Base-by-base conservation (phyloP, 2,113 vertebrate species). In the Dascyllus trimaculatus region DNA sequence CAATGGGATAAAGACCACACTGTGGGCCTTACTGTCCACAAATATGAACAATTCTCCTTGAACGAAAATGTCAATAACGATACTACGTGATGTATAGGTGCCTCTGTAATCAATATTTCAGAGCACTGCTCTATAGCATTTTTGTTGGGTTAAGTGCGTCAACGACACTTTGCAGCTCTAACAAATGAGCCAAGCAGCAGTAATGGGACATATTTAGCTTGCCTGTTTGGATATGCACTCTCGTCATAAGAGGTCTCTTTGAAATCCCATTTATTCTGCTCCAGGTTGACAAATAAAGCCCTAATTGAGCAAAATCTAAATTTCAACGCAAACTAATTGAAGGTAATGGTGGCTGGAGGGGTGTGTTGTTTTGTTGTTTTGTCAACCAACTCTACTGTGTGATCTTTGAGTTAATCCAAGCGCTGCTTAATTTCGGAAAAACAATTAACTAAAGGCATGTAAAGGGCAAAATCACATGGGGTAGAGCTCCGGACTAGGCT, bases 251-350 rank as follows among this genome's bases (percentile, higher is more conserved):
- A 32, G 35, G 13, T 62, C 51, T 80, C 60, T 81, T 86, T 85
- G 40, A 89, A 89, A 91, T 89, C 48, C 69, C 54, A 87, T 85
- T 85, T 62, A 73, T 75, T 88, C 69, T 10, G 29, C 72, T 83
- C 29, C 43, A 80, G 80, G 80, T 82, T 84, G 76, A 81, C 73
- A 89, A 85, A 89, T 75, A 84, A 62, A 81, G 35, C 9, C 45
- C 26, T 85, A 84, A 85, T 85, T 85, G 78, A 77, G 65, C 40
- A 76, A 78, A 80, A 85, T 84, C 78, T 66, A 62, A 82, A 89
- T 85, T 90, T 88, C 71, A 85, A 85, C 84, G 86, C 45, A 68
- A 85, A 69, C 71, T 80, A 87, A 87, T 86, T 84, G 76, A 86
- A 67, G 75, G 66, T 82, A 77, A 80, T 63, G 26, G 13, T 38